Base-by-base conservation (phyloP, 2,888 invertebrate species). In the Diachrysia chrysitis region DNA sequence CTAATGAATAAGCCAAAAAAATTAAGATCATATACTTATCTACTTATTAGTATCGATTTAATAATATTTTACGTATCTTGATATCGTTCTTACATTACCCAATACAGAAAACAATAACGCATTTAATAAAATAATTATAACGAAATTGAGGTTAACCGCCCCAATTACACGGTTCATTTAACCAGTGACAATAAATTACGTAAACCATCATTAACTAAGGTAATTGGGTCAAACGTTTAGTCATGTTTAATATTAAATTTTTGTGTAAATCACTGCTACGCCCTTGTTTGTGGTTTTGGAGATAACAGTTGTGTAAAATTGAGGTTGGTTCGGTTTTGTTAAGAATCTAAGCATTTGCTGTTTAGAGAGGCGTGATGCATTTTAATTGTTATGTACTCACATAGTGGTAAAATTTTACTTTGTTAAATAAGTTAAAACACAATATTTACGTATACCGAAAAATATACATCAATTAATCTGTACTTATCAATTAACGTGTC, bases 151-250 rank as follows among this genome's bases (percentile, higher is more conserved):
- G 77, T 48, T 51, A 57, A 73, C 57, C 62, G n/a, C 14, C 17
- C 23, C 16, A 71, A 66, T 66, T 60, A 46, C 29, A 60, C 57
- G 63, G 58, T 72, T 66, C 0, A 77, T 60, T 66, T 63, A 61
- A 62, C 62, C 35, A 16, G n/a, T 19, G 17, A 51, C 19, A 23
- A 62, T 66, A 35, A 46, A 75, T 63, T 63, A 71, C 12, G 10
- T 7, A 25, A 60, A 70, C 42, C 48, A 57, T 58, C 42, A 73
- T 71, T 42, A 58, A 62, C 54, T 58, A 37, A 29, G 23, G 16
- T 19, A 35, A 14, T 12, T 29, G 35, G 46, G 25, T 14, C 17
- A 58, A 70, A 53, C 10, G 3, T 55, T 57, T 21, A 21, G 17
- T 21, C 10, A 23, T 46, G 14, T 17, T 58, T 29, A 16, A 21